These are phyloP conservation scores for Drosophila bunnanda DNA, from an alignment of 2,888 invertebrate species.

Conservation along the genomic window DNA sequence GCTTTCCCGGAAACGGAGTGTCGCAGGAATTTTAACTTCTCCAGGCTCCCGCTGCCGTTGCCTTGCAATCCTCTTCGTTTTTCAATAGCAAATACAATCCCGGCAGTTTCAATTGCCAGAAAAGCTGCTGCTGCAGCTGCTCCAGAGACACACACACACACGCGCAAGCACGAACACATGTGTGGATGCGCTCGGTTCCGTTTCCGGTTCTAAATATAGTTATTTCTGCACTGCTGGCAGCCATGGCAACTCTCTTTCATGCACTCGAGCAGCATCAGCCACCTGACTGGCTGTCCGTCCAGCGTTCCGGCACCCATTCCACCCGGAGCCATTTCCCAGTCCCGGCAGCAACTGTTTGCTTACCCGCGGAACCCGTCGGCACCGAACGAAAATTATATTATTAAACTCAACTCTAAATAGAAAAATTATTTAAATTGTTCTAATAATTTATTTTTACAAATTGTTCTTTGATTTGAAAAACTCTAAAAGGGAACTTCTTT, in stretches of 20 bases:
- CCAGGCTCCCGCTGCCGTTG: neutral
- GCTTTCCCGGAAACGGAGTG: slow-evolving; percentile 14
- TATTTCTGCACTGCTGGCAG: slow-evolving; percentile 54
- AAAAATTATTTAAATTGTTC: neutral
- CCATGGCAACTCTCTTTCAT: slow-evolving; percentile 52
- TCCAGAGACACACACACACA: slow-evolving; percentile 8
- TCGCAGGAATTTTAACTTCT: slow-evolving; percentile 1
- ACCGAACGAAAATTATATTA: slow-evolving; percentile 4
- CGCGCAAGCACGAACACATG: slow-evolving; percentile 13
- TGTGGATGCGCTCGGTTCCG: slow-evolving; percentile 50
- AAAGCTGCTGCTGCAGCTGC: slow-evolving; percentile 37
- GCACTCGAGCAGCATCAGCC: slow-evolving; percentile 48
- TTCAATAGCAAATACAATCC: slow-evolving; percentile 42
- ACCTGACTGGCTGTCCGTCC: slow-evolving; percentile 31
- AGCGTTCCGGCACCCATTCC: slow-evolving; percentile 26
- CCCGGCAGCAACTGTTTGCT: slow-evolving; percentile 42
- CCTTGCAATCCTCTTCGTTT: slow-evolving; percentile 5
- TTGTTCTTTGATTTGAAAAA: neutral
- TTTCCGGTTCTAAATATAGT: slow-evolving; percentile 60
- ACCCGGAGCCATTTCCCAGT: slow-evolving; percentile 33
- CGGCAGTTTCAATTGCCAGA: slow-evolving; percentile 47
- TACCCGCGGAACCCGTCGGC: slow-evolving; percentile 34
- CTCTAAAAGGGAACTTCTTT: neutral
- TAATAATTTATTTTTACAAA: neutral
- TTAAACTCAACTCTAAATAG: no score